phyloP scores from a whole-genome alignment of 2,113 vertebrate genomes.

The Elachura formosa region DNA sequence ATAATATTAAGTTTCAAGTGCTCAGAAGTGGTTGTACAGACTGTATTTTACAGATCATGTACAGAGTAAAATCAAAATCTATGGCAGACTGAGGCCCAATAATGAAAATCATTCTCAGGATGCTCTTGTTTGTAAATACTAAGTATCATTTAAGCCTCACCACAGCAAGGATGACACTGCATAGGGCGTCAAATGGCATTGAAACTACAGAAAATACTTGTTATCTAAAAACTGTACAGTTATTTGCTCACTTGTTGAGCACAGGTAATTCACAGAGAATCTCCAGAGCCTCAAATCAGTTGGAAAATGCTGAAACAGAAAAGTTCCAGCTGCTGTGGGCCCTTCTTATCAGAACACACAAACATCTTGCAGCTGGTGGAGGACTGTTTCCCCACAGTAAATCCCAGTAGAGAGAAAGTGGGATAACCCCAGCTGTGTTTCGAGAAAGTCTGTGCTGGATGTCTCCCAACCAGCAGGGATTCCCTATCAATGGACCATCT shows the following conservation, averaged over 20 bases:
- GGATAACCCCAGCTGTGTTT: neutral
- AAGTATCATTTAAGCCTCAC: neutral
- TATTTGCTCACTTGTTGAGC: neutral
- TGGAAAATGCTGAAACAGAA: neutral
- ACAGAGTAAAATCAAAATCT: conserved; percentile 60
- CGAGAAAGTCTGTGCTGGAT: neutral
- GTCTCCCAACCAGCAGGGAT: neutral
- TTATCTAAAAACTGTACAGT: neutral
- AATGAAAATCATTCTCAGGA: conserved; percentile 49
- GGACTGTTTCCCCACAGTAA: neutral
- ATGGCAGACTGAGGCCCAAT: conserved; percentile 49
- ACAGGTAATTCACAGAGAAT: neutral
- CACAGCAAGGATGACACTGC: neutral
- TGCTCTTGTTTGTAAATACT: conserved; percentile 12
- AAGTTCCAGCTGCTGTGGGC: neutral
- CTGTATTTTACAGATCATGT: conserved; percentile 57
- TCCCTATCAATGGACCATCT: conserved; percentile 16
- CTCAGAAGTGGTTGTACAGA: conserved; percentile 48
- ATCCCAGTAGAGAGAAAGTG: conserved; percentile 6
- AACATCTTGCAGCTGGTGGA: neutral
- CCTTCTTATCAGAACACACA: neutral
- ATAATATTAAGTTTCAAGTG: conserved; percentile 71
- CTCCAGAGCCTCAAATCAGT: neutral
- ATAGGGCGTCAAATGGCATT: neutral
- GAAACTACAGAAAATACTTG: neutral